Percentiles rank a stretch among this genome's conserved stretches.
These are phyloP conservation scores for Ephestia elutella DNA, from an alignment of 1,140 invertebrate species.

Conservation along the genomic window DNA sequence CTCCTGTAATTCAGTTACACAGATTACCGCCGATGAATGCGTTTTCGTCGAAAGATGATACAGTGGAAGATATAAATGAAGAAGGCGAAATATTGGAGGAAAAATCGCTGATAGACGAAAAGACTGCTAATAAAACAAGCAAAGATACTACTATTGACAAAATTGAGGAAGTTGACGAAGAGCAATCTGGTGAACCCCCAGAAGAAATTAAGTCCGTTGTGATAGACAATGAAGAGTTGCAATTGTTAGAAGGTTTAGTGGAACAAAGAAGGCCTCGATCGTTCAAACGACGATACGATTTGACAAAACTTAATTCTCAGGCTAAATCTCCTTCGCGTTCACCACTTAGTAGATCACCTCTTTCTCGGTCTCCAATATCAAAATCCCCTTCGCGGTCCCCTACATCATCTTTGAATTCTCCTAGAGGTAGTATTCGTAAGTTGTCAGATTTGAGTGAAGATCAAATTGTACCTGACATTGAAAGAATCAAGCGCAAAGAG, in stretches of 20 bases:
- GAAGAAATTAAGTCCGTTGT: slow-evolving; percentile 62
- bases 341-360: slow-evolving; percentile 54
- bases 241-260: slow-evolving; percentile 70
- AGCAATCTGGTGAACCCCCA: slow-evolving; percentile 42
- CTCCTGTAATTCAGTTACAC: slow-evolving; percentile 85
- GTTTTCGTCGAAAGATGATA: slow-evolving; percentile 91
- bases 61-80: slow-evolving; percentile 81
- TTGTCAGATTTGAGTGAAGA: slow-evolving; percentile 74
- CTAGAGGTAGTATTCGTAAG: slow-evolving; percentile 70
- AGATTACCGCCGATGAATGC: slow-evolving; percentile 86
- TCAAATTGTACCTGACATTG: slow-evolving; percentile 77
- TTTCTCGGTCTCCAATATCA: slow-evolving; percentile 65
- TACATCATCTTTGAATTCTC: slow-evolving; percentile 70
- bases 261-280: slow-evolving; percentile 69
- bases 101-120: slow-evolving; percentile 72
- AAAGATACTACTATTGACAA: slow-evolving; percentile 66
- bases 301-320: slow-evolving; percentile 59
- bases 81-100: slow-evolving; percentile 78
- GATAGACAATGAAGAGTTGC: slow-evolving; percentile 76
- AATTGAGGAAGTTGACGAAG: slow-evolving; percentile 75
- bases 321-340: slow-evolving; percentile 60
- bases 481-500: slow-evolving; percentile 71
- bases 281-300: slow-evolving; percentile 68
- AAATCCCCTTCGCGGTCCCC: slow-evolving; percentile 72
- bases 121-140: slow-evolving; percentile 35